A percentile compares a stretch with the other conserved stretches of the same genome.
These are phyloP conservation scores for Gryon sp. DNA, from an alignment of 1,140 invertebrate genomes.

Conservation along the genomic window DNA sequence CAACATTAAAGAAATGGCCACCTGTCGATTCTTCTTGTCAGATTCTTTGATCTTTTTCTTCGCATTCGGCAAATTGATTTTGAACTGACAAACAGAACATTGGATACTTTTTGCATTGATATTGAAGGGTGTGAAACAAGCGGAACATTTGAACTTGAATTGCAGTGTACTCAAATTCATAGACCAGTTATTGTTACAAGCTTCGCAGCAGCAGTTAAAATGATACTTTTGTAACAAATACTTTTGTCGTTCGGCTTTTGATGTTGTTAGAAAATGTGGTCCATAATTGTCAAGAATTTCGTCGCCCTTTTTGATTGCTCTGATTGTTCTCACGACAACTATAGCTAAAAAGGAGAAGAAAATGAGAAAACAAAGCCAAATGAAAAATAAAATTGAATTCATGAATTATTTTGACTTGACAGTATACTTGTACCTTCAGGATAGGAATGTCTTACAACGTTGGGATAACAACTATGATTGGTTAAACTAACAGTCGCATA, in stretches of 20 bases:
- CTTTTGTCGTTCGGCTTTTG: constrained; percentile 71
- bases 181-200: constrained; percentile 80
- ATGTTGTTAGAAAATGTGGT: constrained; percentile 79
- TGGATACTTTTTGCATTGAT: neutral
- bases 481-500: constrained; percentile 83
- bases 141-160: constrained; percentile 20
- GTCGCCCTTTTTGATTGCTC: constrained; percentile 77
- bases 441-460: constrained; percentile 80
- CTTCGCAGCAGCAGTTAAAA: constrained; percentile 81
- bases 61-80: constrained; percentile 62
- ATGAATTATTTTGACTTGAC: too few relatives aligned
- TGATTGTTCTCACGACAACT: constrained; percentile 79
- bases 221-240: constrained; percentile 81
- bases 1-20: constrained; percentile 72
- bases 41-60: constrained; percentile 66
- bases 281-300: constrained; percentile 84
- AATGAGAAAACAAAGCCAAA: too few relatives aligned
- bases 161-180: neutral
- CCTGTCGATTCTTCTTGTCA: constrained; percentile 66
- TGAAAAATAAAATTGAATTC: constrained; percentile 4
- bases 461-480: constrained; percentile 83
- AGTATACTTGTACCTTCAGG: constrained; percentile 63
- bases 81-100: constrained; percentile 63
- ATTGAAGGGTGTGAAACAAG: neutral
- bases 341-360: constrained; percentile 68